These are phyloP conservation scores for Anastatus disparis DNA, from an alignment of 1,140 invertebrate genomes.

Conservation along the genomic window DNA sequence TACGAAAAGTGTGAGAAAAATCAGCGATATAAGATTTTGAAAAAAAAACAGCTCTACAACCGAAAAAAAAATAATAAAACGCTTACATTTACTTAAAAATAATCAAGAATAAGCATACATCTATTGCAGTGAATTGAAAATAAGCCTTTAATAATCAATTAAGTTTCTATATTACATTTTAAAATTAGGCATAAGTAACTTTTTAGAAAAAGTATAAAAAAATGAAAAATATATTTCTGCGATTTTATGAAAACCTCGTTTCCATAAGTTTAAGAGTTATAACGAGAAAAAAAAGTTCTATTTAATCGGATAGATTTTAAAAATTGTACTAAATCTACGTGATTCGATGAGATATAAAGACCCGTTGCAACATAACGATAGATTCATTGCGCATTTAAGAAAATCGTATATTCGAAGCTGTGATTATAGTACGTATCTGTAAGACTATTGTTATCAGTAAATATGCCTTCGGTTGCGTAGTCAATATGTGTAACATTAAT, in stretches of 20 bases:
- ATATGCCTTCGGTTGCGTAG: constrained; percentile 32
- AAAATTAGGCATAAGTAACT: constrained; percentile 14
- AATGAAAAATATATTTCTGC: constrained; percentile 26
- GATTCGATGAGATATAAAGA: constrained; percentile 2
- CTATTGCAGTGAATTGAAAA: constrained; percentile 8
- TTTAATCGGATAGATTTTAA: constrained; percentile 4
- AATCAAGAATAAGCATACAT: constrained; percentile 12
- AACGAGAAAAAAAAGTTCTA: constrained; percentile 2
- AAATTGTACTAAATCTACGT: constrained; percentile 16
- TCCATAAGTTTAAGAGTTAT: neutral
- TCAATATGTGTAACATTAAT: too few species aligned
- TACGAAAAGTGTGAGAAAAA: constrained; percentile 25
- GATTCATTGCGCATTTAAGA: neutral
- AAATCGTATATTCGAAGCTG: neutral
- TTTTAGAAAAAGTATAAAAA: constrained; percentile 32
- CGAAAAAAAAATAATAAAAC: constrained; percentile 5
- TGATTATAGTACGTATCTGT: constrained; percentile 34
- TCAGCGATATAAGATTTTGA: constrained; percentile 18
- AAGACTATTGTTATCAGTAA: constrained; percentile 40
- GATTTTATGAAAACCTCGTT: neutral
- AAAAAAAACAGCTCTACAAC: constrained; percentile 14
- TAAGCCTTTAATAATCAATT: constrained; percentile 1
- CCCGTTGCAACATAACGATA: neutral
- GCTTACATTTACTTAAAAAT: constrained; percentile 4
- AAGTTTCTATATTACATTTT: constrained; percentile 1